phyloP scores from a whole-genome alignment of 2,113 vertebrate species.

The Hystrix brachyura region DNA sequence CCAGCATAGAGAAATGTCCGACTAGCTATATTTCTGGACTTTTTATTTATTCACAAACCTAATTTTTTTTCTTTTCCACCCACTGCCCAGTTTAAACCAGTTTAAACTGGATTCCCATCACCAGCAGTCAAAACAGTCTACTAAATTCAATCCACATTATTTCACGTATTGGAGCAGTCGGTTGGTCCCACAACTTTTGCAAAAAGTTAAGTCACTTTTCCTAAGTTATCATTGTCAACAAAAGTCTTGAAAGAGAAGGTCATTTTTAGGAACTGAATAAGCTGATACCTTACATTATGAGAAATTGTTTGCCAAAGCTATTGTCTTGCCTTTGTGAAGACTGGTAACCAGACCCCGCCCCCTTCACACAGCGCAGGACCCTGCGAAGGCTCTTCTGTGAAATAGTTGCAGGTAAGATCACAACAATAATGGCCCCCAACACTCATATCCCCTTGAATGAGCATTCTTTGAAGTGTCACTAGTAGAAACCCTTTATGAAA shows the following conservation, averaged over 20 bases:
- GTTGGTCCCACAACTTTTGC: background rate
- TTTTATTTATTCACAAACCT: background rate
- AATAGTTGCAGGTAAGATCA: conserved; percentile 44
- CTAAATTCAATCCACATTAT: background rate
- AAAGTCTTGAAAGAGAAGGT: background rate
- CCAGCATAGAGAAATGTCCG: background rate
- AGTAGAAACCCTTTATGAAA: conserved; percentile 48
- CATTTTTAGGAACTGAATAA: conserved; percentile 16
- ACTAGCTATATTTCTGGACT: background rate
- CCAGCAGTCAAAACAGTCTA: background rate
- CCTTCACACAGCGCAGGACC: background rate
- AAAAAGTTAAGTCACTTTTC: background rate
- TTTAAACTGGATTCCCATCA: conserved; percentile 4
- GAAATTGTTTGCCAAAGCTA: conserved; percentile 16
- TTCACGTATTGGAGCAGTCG: background rate
- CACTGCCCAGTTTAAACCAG: background rate
- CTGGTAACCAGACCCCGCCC: background rate
- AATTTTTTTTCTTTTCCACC: background rate
- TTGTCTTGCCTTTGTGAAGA: background rate
- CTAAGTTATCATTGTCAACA: background rate
- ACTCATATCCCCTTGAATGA: conserved; percentile 10
- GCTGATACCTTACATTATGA: background rate
- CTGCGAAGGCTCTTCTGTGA: conserved; percentile 1
- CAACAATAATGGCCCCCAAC: background rate
- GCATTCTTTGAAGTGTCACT: background rate